Conservation (phyloP, 2,888 invertebrate species). For the Clistopyga incitator region DNA sequence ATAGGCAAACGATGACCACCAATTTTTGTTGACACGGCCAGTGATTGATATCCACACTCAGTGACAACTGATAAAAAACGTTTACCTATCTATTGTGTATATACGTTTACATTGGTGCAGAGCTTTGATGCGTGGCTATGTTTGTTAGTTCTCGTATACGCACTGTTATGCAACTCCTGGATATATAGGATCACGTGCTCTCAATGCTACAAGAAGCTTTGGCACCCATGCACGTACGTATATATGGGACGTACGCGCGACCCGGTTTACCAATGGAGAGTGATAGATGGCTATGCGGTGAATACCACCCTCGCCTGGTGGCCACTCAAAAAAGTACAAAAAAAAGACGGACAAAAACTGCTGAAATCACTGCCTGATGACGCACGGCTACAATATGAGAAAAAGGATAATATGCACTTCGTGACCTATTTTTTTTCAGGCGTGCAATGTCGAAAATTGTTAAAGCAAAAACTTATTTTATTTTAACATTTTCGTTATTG, state of each 20-base stretch:
- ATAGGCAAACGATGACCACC: constrained; percentile 38
- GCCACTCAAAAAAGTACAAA: constrained; percentile 44
- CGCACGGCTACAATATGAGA: constrained; percentile 27
- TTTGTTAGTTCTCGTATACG: constrained; percentile 46
- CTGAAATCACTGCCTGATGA: constrained; percentile 58
- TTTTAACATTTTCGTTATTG: not conserved
- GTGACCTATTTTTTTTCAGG: constrained; percentile 23
- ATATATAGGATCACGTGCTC: constrained; percentile 47
- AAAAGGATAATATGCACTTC: constrained; percentile 34
- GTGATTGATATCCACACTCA: constrained; percentile 63
- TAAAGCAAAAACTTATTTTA: not conserved
- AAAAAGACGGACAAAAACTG: constrained; percentile 29
- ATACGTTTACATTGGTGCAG: not conserved
- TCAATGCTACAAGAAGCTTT: constrained; percentile 56
- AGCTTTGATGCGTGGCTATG: constrained; percentile 27
- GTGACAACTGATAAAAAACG: constrained; percentile 66
- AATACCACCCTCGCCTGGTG: constrained; percentile 57
- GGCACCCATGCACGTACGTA: constrained; percentile 14
- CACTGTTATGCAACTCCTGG: constrained; percentile 41
- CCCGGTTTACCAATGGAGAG: constrained; percentile 56
- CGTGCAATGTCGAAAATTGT: constrained; percentile 1
- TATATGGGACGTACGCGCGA: constrained; percentile 47
- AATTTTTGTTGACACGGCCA: constrained; percentile 59
- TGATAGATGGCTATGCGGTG: constrained; percentile 63
- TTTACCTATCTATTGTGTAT: constrained; percentile 47